Evolutionary conservation across 1,140 invertebrate genomes (phyloP).

Genomic region (Drosophila tsacasi): DNA sequence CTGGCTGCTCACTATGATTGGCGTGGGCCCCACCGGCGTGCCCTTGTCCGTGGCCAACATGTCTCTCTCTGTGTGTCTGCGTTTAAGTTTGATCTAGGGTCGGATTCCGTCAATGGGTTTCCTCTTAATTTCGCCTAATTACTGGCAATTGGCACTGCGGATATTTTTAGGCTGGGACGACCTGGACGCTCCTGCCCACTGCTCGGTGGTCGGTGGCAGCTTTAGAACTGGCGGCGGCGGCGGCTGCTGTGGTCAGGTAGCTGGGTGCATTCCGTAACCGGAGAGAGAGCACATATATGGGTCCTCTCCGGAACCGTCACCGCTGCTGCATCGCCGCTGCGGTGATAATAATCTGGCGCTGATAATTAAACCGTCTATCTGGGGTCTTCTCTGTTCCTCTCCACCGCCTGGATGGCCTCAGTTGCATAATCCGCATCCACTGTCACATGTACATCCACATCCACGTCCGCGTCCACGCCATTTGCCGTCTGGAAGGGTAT

Average conservation of each 20-base stretch:
- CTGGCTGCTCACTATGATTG: slow-evolving; percentile 56
- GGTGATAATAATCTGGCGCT: slow-evolving; percentile 72
- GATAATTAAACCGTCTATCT: slow-evolving; percentile 68
- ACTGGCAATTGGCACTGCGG: slow-evolving; percentile 50
- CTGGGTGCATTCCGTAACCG: slow-evolving; percentile 22
- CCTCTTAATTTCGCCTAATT: slow-evolving; percentile 37
- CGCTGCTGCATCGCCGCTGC: slow-evolving; percentile 50
- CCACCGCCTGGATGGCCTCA: slow-evolving; percentile 33
- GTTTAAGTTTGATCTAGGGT: slow-evolving; percentile 5
- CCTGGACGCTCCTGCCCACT: slow-evolving; percentile 30
- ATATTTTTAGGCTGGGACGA: slow-evolving; percentile 32
- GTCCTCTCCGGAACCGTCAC: slow-evolving; percentile 27
- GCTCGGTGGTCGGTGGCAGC: slow-evolving; percentile 35
- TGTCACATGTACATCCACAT: slow-evolving; percentile 32
- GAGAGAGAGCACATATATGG: slow-evolving; percentile 23
- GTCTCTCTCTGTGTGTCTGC: slow-evolving; percentile 13
- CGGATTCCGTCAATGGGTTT: slow-evolving; percentile 6
- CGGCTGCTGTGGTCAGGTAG: slow-evolving; percentile 29
- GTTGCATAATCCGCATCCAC: slow-evolving; percentile 66
- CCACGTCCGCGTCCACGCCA: slow-evolving; percentile 18
- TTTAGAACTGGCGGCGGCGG: slow-evolving; percentile 17
- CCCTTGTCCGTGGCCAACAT: slow-evolving; percentile 69
- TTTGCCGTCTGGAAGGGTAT: slow-evolving; percentile 31
- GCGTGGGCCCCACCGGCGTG: slow-evolving; percentile 33
- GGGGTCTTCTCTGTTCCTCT: slow-evolving; percentile 21